These are phyloP conservation scores for Solen grandis DNA, from an alignment of 1,140 invertebrate genomes.

Conservation along the genomic window DNA sequence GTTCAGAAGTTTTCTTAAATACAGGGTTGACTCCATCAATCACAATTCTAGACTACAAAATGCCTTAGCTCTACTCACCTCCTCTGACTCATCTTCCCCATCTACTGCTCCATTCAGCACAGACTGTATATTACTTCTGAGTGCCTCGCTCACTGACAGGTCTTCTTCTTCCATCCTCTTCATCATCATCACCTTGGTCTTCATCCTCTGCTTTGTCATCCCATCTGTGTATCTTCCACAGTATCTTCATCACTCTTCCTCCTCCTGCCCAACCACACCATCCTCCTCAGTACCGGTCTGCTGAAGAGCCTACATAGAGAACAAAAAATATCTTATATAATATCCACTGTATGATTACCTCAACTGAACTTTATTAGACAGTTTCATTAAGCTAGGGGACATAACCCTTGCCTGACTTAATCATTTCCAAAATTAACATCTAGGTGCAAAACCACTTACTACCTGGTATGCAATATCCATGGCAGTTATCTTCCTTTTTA, in stretches of 20 bases:
- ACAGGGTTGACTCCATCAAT: no score
- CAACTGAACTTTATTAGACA: not conserved
- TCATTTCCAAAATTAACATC: not conserved
- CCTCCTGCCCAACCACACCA: slow-evolving; percentile 27
- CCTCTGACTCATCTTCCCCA: slow-evolving; percentile 31
- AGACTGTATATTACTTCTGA: slow-evolving; percentile 84
- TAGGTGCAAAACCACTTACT: not conserved
- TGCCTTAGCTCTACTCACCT: no score
- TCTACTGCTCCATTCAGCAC: slow-evolving; percentile 69
- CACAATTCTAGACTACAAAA: no score
- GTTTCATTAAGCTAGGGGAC: not conserved
- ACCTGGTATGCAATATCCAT: not conserved
- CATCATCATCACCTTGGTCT: slow-evolving; percentile 54
- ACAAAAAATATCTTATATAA: not conserved
- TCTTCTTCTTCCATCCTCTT: slow-evolving; percentile 60
- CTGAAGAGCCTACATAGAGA: slow-evolving; percentile 24
- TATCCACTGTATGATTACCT: not conserved
- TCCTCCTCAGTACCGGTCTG: slow-evolving; percentile 24
- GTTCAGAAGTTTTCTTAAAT: no score
- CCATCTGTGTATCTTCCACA: slow-evolving; percentile 80
- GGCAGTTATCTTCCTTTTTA: not conserved
- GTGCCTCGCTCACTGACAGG: slow-evolving; percentile 62
- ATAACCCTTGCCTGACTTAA: not conserved
- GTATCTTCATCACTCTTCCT: slow-evolving; percentile 82
- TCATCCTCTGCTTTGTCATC: slow-evolving; percentile 74